These are phyloP conservation scores for Phodopus roborovskii DNA, from an alignment of 2,113 vertebrate species.

Conservation along the genomic window DNA sequence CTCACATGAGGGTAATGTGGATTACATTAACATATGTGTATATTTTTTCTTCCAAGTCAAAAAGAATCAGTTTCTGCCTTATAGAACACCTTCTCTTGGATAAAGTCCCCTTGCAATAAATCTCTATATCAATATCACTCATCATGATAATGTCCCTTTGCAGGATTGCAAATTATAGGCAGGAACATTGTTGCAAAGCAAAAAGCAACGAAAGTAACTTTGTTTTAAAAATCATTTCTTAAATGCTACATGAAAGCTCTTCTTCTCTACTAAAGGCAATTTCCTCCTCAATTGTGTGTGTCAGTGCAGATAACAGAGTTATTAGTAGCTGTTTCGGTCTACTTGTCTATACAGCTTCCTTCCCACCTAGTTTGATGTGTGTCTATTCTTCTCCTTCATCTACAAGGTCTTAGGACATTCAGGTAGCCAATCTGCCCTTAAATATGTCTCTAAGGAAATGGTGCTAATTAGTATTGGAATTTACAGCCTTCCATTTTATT, in stretches of 20 bases:
- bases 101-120: slow-evolving; percentile 28
- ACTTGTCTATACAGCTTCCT: slow-evolving; percentile 65
- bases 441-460: slow-evolving; percentile 99
- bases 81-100: neutral
- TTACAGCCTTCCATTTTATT: slow-evolving; percentile 99
- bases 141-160: neutral
- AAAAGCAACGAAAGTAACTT: slow-evolving; percentile 37
- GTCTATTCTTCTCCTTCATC: slow-evolving; percentile 88
- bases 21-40: neutral
- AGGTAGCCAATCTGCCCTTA: slow-evolving; percentile 99
- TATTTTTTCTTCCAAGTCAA: neutral
- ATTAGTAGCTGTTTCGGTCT: slow-evolving; percentile 58
- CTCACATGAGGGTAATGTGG: neutral
- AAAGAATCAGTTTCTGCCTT: neutral
- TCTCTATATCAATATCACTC: neutral
- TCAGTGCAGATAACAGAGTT: slow-evolving; percentile 51
- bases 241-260: slow-evolving; percentile 65
- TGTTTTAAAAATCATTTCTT: slow-evolving; percentile 71
- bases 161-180: neutral
- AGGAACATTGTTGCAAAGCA: slow-evolving; percentile 16
- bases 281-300: neutral
- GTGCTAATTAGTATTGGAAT: slow-evolving; percentile 99
- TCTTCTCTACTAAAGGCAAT: slow-evolving; percentile 58
- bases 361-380: slow-evolving; percentile 85
- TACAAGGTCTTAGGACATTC: slow-evolving; percentile 94